Conservation (phyloP, 2,797 vertebrate species). For the Sebastes diploproa region DNA sequence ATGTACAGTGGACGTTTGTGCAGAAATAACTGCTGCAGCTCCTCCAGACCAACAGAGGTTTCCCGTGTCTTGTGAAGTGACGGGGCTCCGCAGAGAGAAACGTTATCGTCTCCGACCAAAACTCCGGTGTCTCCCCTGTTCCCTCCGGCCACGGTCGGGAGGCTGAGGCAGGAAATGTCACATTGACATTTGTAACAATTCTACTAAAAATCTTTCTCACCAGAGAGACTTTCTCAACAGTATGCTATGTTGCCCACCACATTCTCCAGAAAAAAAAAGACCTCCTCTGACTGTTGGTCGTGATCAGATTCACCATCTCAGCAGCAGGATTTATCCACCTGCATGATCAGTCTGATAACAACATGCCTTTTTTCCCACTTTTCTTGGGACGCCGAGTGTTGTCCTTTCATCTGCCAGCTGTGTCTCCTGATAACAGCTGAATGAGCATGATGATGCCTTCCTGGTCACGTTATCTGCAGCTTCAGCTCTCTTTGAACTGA, state of each 20-base stretch:
- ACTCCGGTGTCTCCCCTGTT: no score
- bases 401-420: conserved; percentile 32
- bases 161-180: no score
- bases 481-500: conserved; percentile 19
- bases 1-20: no score
- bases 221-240: neutral
- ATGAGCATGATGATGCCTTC: neutral
- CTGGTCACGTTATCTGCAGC: neutral
- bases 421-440: conserved; percentile 11
- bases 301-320: neutral
- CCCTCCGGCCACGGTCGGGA: no score
- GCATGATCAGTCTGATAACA: conserved; percentile 1
- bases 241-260: neutral
- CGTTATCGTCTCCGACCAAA: no score
- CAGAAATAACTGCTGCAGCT: no score
- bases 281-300: neutral
- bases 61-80: no score
- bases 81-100: no score
- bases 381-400: neutral
- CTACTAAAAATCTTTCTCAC: neutral
- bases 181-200: neutral
- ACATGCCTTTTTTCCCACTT: no score
- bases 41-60: no score
- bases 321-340: neutral
- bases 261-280: neutral